phyloP scores from a whole-genome alignment of 2,113 vertebrate genomes.

The Mobula birostris region DNA sequence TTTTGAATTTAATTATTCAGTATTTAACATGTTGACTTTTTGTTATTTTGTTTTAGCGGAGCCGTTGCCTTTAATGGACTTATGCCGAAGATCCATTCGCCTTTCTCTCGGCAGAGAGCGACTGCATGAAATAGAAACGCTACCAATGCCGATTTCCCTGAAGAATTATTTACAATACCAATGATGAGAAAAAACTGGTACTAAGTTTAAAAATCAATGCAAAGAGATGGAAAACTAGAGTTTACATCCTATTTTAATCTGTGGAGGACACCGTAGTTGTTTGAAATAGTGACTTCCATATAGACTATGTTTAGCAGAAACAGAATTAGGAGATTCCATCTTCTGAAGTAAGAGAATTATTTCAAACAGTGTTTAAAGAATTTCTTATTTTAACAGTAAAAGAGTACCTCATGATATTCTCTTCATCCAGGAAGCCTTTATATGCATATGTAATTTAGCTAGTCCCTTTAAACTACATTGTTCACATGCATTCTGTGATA shows the following conservation, averaged over 20 bases:
- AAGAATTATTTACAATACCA: slow-evolving; percentile 98
- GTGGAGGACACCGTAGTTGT: slow-evolving; percentile 54
- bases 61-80: slow-evolving; percentile 89
- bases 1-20: background rate
- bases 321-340: slow-evolving; percentile 44
- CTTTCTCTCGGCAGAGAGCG: slow-evolving; percentile 83
- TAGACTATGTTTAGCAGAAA: slow-evolving; percentile 49
- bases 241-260: slow-evolving; percentile 61
- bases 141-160: slow-evolving; percentile 87
- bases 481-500: background rate
- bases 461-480: background rate
- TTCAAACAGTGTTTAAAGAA: background rate
- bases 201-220: slow-evolving; percentile 52
- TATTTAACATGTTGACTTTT: slow-evolving; percentile 35
- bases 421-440: slow-evolving; percentile 36
- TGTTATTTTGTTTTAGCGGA: slow-evolving; percentile 64
- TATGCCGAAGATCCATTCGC: slow-evolving; percentile 86
- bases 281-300: slow-evolving; percentile 48
- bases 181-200: slow-evolving; percentile 58
- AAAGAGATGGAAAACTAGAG: slow-evolving; percentile 53
- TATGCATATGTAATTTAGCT: slow-evolving; percentile 28
- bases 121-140: slow-evolving; percentile 78
- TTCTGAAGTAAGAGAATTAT: slow-evolving; percentile 21
- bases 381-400: slow-evolving; percentile 39
- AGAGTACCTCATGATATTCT: slow-evolving; percentile 41